Base-by-base conservation (phyloP, 1,140 invertebrate species). In the Lepidurus couesii region DNA sequence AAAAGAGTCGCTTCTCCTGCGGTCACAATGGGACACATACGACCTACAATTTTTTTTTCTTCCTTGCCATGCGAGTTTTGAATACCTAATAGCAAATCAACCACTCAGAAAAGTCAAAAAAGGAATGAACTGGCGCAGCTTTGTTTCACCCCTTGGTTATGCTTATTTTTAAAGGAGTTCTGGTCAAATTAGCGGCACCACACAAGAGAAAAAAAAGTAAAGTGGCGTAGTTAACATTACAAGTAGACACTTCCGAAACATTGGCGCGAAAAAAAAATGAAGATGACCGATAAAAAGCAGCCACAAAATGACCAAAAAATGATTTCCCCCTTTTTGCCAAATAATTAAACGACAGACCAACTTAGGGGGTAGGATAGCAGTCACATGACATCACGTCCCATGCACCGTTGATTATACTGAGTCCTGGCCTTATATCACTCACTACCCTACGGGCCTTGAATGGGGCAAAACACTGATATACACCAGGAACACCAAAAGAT, bases 51-150 rank as follows among this genome's bases (percentile, higher is more conserved):
- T 24, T 42, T 34, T 21, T 75, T 75, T 75, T 75, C 24, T 75
- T 73, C 4, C 65, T 73, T 73, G 65, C 65, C 24, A n/a, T 73
- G 65, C 65, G 34, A 34, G 34, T 4, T 34, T 34, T 34, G 34
- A 34, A 34, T 34, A 34, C 34, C 34, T 34, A 34, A 34, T 34
- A 34, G 34, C 34, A 34, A 34, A 34, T 34, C 53, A 65, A 13
- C n/a, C 53, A 65, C 9, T 65, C 53, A n/a, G 53, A 65, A 65
- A 65, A 47, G 16, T 65, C 53, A 65, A 65, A 65, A 65, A 21
- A 65, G 53, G 53, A 65, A 65, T 65, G 53, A 65, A 65, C 45
- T 65, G 53, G 53, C 53, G 53, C 53, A 65, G 53, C 53, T 65
- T 65, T 34, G 34, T 34, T 34, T 34, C 34, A 34, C 34, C 34